Evolutionary conservation across 2,888 invertebrate species (phyloP), one percentile per base, ranked within the genome.

Genomic region (Calameuta filiformis): DNA sequence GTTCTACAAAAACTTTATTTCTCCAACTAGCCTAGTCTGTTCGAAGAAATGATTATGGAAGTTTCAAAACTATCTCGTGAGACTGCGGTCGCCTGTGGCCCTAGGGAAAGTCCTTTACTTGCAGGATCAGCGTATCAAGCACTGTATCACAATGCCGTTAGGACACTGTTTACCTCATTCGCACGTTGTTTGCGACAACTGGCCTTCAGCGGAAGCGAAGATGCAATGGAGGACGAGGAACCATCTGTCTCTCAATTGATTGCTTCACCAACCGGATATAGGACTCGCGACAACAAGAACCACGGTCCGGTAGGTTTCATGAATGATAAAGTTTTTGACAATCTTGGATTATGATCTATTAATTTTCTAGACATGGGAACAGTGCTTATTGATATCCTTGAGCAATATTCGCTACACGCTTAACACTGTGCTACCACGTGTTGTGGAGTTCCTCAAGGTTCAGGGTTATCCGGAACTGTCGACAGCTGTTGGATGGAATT

Each of bases 371-470:
- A 93, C 94, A 75, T 96, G 96, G 95, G 97, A 97, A 90, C 95
- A 96, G 86, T 94, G 96, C 78, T 93, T 98, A 83, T 93, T 98
- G 73, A 95, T 98, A 80, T 96, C 97, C 76, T 93, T 97, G 80
- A 97, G 98, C 84, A 98, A 98, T 92, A 97, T 97, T 89, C 95
- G 95, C 81, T 97, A 97, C 90, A 97, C 97, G 11, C 93, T 95
- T 78, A 94, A 94, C 80, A 93, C 94, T 75, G 95, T 97, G 75
- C 93, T 98, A 81, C 94, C 95, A 4, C 93, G 95, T 85, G 93
- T 98, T 71, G 84, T 83, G 31, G 94, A 95, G 1, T 94, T 94
- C 37, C 95, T 98, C 80, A 93, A 93, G 40, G 93, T 93, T 75
- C 94, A 94, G 84, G 95, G 95, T 0, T 97, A 97, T 90, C 96